Percentiles rank a stretch among this genome's conserved stretches.
Conservation (phyloP, 2,888 invertebrate genomes). For the Caenorhabditis sinica region DNA sequence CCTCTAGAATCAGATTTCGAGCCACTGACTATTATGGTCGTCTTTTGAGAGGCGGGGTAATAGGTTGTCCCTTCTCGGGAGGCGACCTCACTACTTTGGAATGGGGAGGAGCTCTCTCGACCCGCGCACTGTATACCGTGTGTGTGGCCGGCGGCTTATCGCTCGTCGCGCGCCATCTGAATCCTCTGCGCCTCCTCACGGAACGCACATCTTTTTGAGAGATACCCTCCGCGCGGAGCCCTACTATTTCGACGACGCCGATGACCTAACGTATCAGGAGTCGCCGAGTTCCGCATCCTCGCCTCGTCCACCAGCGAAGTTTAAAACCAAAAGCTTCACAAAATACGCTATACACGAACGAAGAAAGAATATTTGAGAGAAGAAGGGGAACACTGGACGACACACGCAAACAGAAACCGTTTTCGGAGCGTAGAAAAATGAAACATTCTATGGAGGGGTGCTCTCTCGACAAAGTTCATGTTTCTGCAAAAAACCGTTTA, state of each 20-base stretch:
- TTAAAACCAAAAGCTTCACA: slow-evolving; percentile 64
- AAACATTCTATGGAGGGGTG: slow-evolving; percentile 40
- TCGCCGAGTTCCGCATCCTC: slow-evolving; percentile 53
- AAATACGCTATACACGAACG: slow-evolving; percentile 65
- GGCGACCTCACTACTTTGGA: slow-evolving; percentile 59
- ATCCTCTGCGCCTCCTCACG: slow-evolving; percentile 57
- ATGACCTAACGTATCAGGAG: slow-evolving; percentile 58
- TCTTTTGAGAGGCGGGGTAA: slow-evolving; percentile 54
- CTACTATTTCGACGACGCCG: slow-evolving; percentile 51
- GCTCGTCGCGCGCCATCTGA: slow-evolving; percentile 61
- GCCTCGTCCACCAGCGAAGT: slow-evolving; percentile 18
- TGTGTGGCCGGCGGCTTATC: slow-evolving; percentile 66
- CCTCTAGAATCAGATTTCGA: slow-evolving; percentile 63
- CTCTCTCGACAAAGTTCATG: slow-evolving; percentile 42
- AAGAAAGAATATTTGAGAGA: slow-evolving; percentile 14
- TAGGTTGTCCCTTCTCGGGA: slow-evolving; percentile 41
- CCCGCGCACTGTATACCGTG: slow-evolving; percentile 56
- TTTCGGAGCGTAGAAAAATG: slow-evolving; percentile 21
- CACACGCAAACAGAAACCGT: slow-evolving; percentile 57
- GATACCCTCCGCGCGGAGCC: slow-evolving; percentile 60
- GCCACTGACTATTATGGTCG: slow-evolving; percentile 65
- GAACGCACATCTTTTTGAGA: slow-evolving; percentile 58
- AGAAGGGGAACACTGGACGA: slow-evolving; percentile 19
- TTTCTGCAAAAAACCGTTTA: slow-evolving; percentile 45
- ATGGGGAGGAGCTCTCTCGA: slow-evolving; percentile 54